Evolutionary conservation across 2,797 vertebrate species (phyloP).

Genomic region (Geotrypetes seraphini): DNA sequence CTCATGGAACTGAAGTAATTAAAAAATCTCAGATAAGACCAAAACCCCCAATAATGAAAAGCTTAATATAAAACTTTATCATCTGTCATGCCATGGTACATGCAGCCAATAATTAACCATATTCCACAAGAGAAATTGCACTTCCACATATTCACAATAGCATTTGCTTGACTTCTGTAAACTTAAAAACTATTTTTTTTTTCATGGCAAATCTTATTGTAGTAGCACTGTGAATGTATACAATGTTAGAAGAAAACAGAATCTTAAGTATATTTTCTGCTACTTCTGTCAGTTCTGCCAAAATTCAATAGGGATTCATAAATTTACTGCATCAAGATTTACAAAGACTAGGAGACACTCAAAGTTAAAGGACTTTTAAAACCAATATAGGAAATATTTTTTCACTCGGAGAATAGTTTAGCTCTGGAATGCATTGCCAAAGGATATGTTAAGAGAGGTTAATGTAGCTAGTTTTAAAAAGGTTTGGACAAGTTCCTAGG

Average conservation of each 20-base stretch:
- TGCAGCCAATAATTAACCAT: slow-evolving; percentile 19
- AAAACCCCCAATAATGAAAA: slow-evolving; percentile 32
- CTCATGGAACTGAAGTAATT: slow-evolving; percentile 33
- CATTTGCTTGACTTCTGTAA: slow-evolving; percentile 11
- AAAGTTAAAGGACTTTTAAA: no score
- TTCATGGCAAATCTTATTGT: slow-evolving; percentile 10
- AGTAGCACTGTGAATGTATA: neutral
- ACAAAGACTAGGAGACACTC: no score
- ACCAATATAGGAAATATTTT: no score
- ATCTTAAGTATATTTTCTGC: slow-evolving; percentile 6
- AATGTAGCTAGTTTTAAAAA: no score
- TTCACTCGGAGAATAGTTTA: no score
- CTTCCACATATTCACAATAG: slow-evolving; percentile 6
- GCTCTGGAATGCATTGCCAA: no score
- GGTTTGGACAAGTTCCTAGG: no score
- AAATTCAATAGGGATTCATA: no score
- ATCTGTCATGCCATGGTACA: slow-evolving; percentile 15
- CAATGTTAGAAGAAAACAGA: neutral
- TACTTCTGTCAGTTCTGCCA: no score
- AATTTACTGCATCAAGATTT: no score
- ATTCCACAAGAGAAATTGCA: slow-evolving; percentile 27
- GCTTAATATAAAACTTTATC: slow-evolving; percentile 31
- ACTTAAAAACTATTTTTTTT: slow-evolving; percentile 17
- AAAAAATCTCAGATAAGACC: slow-evolving; percentile 27
- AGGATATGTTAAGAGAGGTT: no score